Evolutionary conservation across 1,140 invertebrate genomes (phyloP).

Genomic region (Amyelois transitella): DNA sequence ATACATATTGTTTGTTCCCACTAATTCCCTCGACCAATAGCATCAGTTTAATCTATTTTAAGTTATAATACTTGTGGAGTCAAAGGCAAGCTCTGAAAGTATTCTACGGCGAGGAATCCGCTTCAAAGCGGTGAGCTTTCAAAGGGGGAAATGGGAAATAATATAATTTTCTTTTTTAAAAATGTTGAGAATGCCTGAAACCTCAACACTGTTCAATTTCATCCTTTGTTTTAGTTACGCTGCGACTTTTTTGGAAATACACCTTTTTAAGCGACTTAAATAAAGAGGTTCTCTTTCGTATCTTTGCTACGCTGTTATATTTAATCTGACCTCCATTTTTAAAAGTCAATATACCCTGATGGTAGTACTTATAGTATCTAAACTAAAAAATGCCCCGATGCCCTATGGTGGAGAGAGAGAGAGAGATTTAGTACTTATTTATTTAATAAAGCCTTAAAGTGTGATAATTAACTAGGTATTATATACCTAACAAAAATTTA

Average conservation of each 20-base stretch:
- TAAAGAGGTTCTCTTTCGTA: too few relatives aligned
- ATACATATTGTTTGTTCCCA: neutral
- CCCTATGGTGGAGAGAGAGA: too few relatives aligned
- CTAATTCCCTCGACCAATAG: neutral
- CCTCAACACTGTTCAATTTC: neutral
- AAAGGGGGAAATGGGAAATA: constrained; percentile 2
- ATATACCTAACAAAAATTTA: too few relatives aligned
- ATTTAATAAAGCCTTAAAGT: too few relatives aligned
- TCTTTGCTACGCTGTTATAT: too few relatives aligned
- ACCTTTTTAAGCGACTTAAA: neutral
- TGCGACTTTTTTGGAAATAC: neutral
- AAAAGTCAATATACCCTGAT: too few relatives aligned
- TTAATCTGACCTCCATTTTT: too few relatives aligned
- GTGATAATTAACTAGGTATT: too few relatives aligned
- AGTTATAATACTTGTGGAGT: neutral
- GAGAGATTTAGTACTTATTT: too few relatives aligned
- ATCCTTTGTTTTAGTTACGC: neutral
- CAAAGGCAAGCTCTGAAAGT: constrained; percentile 1
- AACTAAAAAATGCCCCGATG: too few relatives aligned
- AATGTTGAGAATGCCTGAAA: neutral
- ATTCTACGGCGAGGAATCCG: constrained; percentile 1
- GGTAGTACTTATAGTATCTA: too few relatives aligned
- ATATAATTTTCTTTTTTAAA: constrained; percentile 3
- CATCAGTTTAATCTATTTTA: constrained; percentile 1
- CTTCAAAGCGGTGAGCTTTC: neutral